Base-by-base conservation (phyloP, 2,797 vertebrate species). In the Anolis apletophallus region DNA sequence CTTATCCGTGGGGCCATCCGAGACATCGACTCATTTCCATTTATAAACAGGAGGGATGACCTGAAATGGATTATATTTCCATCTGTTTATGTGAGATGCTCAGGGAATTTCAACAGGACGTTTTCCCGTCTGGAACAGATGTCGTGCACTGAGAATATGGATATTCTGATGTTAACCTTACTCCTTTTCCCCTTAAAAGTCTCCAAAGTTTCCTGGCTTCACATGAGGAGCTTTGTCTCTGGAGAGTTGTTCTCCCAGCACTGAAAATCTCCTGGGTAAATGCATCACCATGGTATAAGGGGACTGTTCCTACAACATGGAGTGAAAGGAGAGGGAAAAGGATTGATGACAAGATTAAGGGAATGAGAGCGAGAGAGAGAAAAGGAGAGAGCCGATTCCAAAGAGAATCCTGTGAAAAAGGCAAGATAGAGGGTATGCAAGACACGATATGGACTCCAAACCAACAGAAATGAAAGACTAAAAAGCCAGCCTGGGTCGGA, bases 31-130 rank as follows among this genome's bases (percentile, higher is more conserved):
- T 85, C 36, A 85, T 85, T 82, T 87, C 57, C 74, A 83, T 93
- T 92, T 88, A 89, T 88, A 91, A 91, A 87, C 61, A 91, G 84
- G 26, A 75, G 85, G 54, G 83, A 88, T 84, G 84, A 88, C 32
- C 91, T 89, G 89, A 80, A 93, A 92, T 85, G 91, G 82, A 90
- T 86, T 79, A 84, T 84, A 91, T 88, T 74, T 73, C 74, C 87
- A 77, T 83, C 64, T 68, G 68, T 75, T 85, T 85, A 85, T 79
- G 55, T 14, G 67, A 79, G 36, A 80, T 85, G 76, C 29, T 72
- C 67, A 85, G 76, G 76, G 84, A 85, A 59, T 85, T 72, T 79
- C 68, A 50, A 72, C 69, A 85, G 52, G 75, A 46, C 68, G 7
- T 21, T 50, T 46, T 14, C 57, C 61, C 46, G 21, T 32, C 14